Evolutionary conservation across 2,113 vertebrate species (phyloP), one percentile per base, ranked within the genome.

Genomic region (Promerops cafer): DNA sequence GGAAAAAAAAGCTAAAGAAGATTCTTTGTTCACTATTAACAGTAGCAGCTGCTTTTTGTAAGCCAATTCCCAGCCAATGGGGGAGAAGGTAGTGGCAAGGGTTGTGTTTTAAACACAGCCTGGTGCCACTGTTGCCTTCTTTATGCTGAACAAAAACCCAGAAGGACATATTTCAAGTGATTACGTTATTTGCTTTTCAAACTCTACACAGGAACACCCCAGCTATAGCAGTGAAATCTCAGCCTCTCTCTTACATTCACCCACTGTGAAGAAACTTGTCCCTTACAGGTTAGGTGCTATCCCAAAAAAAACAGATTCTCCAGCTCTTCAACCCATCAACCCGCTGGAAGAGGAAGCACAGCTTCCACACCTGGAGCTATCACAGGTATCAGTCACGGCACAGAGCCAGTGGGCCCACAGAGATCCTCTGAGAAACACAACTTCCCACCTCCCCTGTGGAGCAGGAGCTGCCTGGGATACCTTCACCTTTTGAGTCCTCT

Each of bases 401-500:
- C 22, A 70, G 42, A 35, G 24, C 40, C 30, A 83, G 44, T 0
- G 6, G 66, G 31, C 17, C 35, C 33, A 63, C 28, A 79, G 42
- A 66, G 19, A 28, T 23, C n/a, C 64, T 39, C 45, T 14, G 53
- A 72, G 54, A n/a, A 87, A 66, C 35, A 92, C 80, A 66, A 39
- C 66, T 80, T 65, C 68, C 50, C 81, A 75, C 21, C 52, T 16
- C 16, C 13, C 45, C 50, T 11, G 11, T 2, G 0, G 42, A 69
- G 47, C 53, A 88, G 59, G 31, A 78, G 50, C 50, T 70, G 60
- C 18, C 6, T 26, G 39, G 54, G 52, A 53, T 2, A 47, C 52
- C 44, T 78, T 97, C 97, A 98, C 99, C 98, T 98, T 98, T 99
- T 99, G 95, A 99, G 98, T 83, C 99, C 99, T 93, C 96, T 98